Evolutionary conservation across 2,888 invertebrate species (phyloP).

Genomic region (Xestia sexstrigata): DNA sequence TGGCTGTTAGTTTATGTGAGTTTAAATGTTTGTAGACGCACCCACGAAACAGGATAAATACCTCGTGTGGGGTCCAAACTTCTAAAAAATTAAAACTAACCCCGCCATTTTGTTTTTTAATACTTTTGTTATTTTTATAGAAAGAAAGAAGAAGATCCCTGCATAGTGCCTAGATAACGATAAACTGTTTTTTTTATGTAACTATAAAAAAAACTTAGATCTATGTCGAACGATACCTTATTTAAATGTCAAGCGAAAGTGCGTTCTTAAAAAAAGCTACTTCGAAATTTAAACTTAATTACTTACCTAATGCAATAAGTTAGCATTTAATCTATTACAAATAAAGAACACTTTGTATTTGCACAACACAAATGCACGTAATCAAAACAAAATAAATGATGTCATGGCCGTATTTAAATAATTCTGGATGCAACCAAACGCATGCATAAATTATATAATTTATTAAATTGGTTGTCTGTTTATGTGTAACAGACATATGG

Average conservation of each 20-base stretch:
- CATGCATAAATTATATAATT: background rate
- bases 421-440: slow-evolving; percentile 14
- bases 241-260: background rate
- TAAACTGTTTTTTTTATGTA: no score
- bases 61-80: no score
- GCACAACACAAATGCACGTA: background rate
- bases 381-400: slow-evolving; percentile 30
- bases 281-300: background rate
- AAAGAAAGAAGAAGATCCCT: no score
- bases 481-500: background rate
- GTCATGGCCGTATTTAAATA: slow-evolving; percentile 36
- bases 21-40: no score
- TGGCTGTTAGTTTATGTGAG: no score
- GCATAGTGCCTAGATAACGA: background rate
- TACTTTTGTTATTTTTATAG: no score
- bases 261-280: background rate
- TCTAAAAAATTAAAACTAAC: no score
- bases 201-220: no score
- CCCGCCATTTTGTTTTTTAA: no score
- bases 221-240: no score
- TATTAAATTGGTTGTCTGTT: slow-evolving; percentile 8
- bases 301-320: background rate
- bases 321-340: background rate
- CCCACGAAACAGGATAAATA: no score
- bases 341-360: background rate